Conservation (phyloP, 1,140 invertebrate species). For the Atta cephalotes region DNA sequence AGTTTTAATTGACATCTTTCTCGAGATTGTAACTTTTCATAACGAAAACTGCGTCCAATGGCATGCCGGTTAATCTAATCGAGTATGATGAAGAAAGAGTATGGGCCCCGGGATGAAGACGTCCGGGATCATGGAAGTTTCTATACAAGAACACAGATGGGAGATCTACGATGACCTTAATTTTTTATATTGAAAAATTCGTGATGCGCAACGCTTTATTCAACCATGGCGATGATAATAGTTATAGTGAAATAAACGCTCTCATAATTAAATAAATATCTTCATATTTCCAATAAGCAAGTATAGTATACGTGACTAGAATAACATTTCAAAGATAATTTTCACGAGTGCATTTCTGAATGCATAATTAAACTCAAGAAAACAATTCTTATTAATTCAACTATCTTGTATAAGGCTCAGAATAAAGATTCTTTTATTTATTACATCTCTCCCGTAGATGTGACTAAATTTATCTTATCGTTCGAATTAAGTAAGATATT, state of each 20-base stretch:
- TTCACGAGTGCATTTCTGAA: background rate
- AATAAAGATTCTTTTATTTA: background rate
- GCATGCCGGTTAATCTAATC: constrained; percentile 49
- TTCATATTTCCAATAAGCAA: background rate
- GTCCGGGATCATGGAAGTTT: constrained; percentile 33
- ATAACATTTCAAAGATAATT: background rate
- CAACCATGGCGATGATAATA: background rate
- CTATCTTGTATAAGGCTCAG: background rate
- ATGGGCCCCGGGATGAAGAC: background rate
- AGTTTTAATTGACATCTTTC: constrained; percentile 66
- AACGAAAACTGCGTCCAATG: constrained; percentile 42
- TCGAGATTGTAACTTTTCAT: constrained; percentile 55
- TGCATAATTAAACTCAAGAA: background rate
- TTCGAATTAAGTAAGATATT: background rate
- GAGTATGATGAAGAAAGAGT: constrained; percentile 37
- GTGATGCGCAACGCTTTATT: background rate
- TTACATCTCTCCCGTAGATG: background rate
- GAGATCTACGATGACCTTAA: constrained; percentile 18
- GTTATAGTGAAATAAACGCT: background rate
- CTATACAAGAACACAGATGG: background rate
- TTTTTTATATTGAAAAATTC: constrained; percentile 29
- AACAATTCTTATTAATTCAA: background rate
- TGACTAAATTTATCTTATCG: background rate
- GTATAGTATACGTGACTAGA: background rate
- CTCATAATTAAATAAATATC: background rate